Evolutionary conservation across 2,888 invertebrate genomes (phyloP), one percentile per base, ranked within the genome.

Genomic region (Lampropteryx suffumata): DNA sequence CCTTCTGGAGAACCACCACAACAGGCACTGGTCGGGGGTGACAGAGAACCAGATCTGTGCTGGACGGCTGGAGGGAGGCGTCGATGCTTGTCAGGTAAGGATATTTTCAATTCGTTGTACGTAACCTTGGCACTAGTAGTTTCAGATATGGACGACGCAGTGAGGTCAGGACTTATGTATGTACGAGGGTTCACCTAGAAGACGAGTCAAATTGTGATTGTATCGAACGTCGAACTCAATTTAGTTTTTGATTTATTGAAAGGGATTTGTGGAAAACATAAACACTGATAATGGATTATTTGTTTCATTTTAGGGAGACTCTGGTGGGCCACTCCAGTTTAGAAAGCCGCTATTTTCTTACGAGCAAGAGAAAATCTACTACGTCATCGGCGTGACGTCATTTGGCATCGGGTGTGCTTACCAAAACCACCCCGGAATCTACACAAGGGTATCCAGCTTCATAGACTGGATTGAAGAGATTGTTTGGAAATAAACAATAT

Each of bases 261-360:
- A n/a, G n/a, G n/a, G n/a, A n/a, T n/a, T n/a, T n/a, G n/a, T n/a
- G n/a, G n/a, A n/a, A n/a, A n/a, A n/a, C n/a, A n/a, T n/a, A n/a
- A n/a, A n/a, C n/a, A n/a, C n/a, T n/a, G n/a, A n/a, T n/a, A n/a
- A n/a, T n/a, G n/a, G n/a, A n/a, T n/a, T n/a, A n/a, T 17, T 28
- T 36, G 35, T 14, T 17, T 14, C 36, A n/a, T n/a, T 39, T 10
- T 76, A 94, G 93, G 95, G 95, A 37, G 95, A 95, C 75, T 94
- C 94, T 2, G 95, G 95, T 9, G 94, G 94, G 1, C 95, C 95
- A 0, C 78, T 95, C 3, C 86, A 91, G 62, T 73, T 92, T 11
- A 65, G 68, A 26, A 73, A 77, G 8, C 57, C 62, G 0, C 51
- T 79, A 0, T 63, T 66, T 7, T 35, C 43, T 8, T 43, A 62